Evolutionary conservation across 2,888 invertebrate genomes (phyloP).

Genomic region (Andrena flavipes): DNA sequence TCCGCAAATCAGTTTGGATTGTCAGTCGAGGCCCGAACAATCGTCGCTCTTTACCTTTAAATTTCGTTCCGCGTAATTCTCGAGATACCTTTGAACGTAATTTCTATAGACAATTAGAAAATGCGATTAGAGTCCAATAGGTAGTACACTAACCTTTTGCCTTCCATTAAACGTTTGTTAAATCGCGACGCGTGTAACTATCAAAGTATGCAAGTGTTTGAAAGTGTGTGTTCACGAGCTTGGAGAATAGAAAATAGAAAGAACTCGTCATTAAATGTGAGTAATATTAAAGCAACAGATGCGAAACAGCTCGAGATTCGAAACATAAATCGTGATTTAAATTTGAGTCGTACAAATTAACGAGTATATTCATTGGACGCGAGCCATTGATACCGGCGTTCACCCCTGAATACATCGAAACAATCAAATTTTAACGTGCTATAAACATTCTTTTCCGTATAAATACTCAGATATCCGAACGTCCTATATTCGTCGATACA

Average conservation of each 20-base stretch:
- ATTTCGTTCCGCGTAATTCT: conserved; percentile 19
- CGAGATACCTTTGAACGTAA: conserved; percentile 28
- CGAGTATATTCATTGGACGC: neutral
- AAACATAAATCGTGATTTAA: conserved; percentile 10
- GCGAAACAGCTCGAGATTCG: conserved; percentile 8
- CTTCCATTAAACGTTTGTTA: conserved; percentile 10
- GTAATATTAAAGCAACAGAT: conserved; percentile 15
- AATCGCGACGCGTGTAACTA: conserved; percentile 9
- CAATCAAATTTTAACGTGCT: conserved; percentile 9
- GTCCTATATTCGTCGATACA: neutral
- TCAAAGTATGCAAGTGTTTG: conserved; percentile 7
- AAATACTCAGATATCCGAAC: neutral
- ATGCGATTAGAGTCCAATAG: conserved; percentile 20
- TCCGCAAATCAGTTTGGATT: conserved; percentile 53
- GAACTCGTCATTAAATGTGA: neutral
- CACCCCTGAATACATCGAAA: conserved; percentile 16
- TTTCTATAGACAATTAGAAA: conserved; percentile 37
- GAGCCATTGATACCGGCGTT: neutral
- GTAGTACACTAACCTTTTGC: conserved; percentile 2
- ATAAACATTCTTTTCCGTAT: conserved; percentile 3
- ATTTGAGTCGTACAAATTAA: conserved; percentile 5
- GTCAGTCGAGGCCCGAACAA: conserved; percentile 44
- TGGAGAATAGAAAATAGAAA: conserved; percentile 4
- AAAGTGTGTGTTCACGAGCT: neutral
- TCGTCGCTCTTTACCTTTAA: neutral